Evolutionary conservation across 2,113 vertebrate species (phyloP), one percentile per base, ranked within the genome.

Genomic region (Scomber colias): DNA sequence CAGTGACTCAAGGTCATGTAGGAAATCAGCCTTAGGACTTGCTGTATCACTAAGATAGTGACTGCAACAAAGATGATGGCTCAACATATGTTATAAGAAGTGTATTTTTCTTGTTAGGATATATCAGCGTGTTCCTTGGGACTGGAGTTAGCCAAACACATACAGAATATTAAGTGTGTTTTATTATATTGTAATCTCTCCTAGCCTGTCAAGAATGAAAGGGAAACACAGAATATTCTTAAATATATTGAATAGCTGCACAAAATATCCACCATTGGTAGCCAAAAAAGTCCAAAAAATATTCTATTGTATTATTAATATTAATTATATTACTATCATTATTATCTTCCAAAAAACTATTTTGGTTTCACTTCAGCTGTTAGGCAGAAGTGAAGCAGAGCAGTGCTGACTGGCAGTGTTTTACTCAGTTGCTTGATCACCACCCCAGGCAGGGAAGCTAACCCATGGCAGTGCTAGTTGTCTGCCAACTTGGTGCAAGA

Each of bases 281-380:
- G 49, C 35, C 35, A 6, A 10, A 44, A 6, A 10, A 44, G 3
- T 48, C 53, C 3, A 21, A 48, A 35, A 27, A 27, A 27, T 27
- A 27, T 27, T 27, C 24, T 27, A 27, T 35, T 35, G 7, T 35
- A 35, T 35, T 35, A 35, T 35, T 35, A 6, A 7, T 35, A 35
- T 35, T 35, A 51, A 50, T 59, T 8, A 11, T n/a, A 35, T 31
- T 44, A 0, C n/a, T 40, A 5, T 54, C 21, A 4, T 21, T 31
- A 19, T 65, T 15, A 60, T 24, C 65, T 24, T 64, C 45, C 4
- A n/a, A 46, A 72, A 53, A 24, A 2, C 17, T 40, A 2, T 31
- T 70, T 53, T 31, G 15, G 19, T 69, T 51, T 74, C n/a, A 50
- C 17, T 76, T 76, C 46, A 57, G 11, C 66, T 64, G 45, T 21